Evolutionary conservation across 1,140 invertebrate genomes (phyloP).

Genomic region (Leptinotarsa texana): DNA sequence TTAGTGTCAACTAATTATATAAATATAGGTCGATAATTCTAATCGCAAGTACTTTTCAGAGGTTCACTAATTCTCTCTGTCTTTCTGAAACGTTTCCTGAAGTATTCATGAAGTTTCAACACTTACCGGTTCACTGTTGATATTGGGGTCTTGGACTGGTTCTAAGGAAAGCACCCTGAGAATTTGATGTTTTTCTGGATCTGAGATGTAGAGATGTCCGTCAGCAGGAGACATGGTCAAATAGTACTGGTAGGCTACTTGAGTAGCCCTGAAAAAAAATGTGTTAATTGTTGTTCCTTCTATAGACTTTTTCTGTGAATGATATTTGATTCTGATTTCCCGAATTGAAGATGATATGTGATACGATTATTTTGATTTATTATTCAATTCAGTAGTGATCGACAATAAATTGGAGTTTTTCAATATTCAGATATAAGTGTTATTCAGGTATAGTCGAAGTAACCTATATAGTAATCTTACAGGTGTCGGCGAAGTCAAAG

Average conservation of each 20-base stretch:
- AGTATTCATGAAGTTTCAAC: background rate
- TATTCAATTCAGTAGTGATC: background rate
- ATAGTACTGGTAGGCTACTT: slow-evolving; percentile 94
- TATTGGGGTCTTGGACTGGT: slow-evolving; percentile 77
- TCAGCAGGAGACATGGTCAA: slow-evolving; percentile 93
- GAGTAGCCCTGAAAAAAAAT: slow-evolving; percentile 73
- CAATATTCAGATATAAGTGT: too few relatives aligned
- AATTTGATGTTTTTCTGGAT: slow-evolving; percentile 89
- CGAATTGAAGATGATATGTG: too few relatives aligned
- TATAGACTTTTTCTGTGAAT: too few relatives aligned
- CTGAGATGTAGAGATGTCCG: slow-evolving; percentile 94
- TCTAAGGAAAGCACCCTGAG: slow-evolving; percentile 74
- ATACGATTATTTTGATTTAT: background rate
- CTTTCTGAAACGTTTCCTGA: too few relatives aligned
- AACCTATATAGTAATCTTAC: too few relatives aligned
- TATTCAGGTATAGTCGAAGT: too few relatives aligned
- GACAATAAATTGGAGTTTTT: background rate
- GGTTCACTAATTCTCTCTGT: background rate
- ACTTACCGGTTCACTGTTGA: slow-evolving; percentile 77
- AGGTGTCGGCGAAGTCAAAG: too few relatives aligned
- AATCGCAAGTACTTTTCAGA: too few relatives aligned
- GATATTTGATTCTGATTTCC: too few relatives aligned
- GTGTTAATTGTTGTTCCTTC: too few relatives aligned
- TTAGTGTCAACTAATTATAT: too few relatives aligned
- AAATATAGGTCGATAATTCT: too few relatives aligned